Conservation (phyloP, 2,888 invertebrate species). For the Trachelus troglodyta region DNA sequence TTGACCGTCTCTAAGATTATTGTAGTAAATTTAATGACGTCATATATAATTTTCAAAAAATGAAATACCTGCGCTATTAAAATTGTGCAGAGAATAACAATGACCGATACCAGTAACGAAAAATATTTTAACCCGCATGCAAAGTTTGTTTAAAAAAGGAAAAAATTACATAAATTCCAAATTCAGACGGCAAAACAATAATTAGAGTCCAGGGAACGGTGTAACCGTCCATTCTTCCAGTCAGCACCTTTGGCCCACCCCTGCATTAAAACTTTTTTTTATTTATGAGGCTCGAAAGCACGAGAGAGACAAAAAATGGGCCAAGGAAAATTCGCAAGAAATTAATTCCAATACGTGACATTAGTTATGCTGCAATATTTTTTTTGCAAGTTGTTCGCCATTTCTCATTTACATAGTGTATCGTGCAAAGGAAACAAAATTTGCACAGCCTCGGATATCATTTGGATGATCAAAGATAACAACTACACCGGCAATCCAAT, state of each 20-base stretch:
- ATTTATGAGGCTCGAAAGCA: background rate
- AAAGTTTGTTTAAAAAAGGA: no score
- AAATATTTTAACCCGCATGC: background rate
- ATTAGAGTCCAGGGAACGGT: background rate
- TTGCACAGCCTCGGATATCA: background rate
- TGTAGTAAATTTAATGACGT: background rate
- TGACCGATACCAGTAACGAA: background rate
- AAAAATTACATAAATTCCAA: no score
- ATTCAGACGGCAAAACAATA: background rate
- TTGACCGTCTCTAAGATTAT: no score
- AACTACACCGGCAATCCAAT: background rate
- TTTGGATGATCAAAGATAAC: background rate
- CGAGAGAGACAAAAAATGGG: background rate
- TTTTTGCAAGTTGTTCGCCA: background rate
- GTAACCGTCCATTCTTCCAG: background rate
- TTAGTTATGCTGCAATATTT: background rate
- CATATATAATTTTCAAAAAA: background rate
- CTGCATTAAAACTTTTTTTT: background rate
- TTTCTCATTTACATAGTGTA: background rate
- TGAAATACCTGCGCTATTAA: background rate
- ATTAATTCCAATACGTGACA: background rate
- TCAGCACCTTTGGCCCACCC: background rate
- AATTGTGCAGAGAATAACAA: background rate
- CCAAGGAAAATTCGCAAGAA: background rate
- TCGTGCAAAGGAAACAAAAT: background rate